Evolutionary conservation across 1,140 invertebrate genomes (phyloP).

Genomic region (Hylyphantes graminicola): DNA sequence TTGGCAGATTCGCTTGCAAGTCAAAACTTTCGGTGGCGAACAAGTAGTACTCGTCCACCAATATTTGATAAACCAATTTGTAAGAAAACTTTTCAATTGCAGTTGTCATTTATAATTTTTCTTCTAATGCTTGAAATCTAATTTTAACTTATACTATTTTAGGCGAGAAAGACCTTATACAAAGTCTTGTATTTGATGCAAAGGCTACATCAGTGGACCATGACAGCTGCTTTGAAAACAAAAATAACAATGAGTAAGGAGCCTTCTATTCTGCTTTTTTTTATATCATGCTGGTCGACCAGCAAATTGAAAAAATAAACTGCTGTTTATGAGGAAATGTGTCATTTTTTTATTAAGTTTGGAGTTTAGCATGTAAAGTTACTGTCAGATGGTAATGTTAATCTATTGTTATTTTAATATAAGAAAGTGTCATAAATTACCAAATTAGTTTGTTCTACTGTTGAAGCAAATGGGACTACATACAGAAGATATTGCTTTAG

Average conservation of each 20-base stretch:
- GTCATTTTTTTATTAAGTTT: no score
- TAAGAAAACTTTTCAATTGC: slow-evolving; percentile 45
- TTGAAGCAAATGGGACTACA: no score
- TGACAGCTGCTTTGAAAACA: slow-evolving; percentile 13
- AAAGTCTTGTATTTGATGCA: slow-evolving; percentile 85
- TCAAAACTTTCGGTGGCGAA: slow-evolving; percentile 62
- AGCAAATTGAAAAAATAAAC: no score
- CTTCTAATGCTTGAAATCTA: neutral
- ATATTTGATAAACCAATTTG: slow-evolving; percentile 63
- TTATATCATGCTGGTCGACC: neutral
- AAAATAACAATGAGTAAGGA: slow-evolving; percentile 23
- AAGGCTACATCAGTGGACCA: slow-evolving; percentile 60
- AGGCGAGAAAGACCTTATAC: slow-evolving; percentile 86
- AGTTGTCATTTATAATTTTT: neutral
- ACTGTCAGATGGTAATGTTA: no score
- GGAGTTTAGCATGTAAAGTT: no score
- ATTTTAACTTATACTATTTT: slow-evolving; percentile 24
- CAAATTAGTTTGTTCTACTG: no score
- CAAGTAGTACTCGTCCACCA: slow-evolving; percentile 61
- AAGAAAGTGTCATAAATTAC: no score
- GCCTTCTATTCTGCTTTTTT: neutral
- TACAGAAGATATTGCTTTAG: no score
- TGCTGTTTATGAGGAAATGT: no score
- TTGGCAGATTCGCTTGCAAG: slow-evolving; percentile 54
- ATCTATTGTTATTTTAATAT: no score